Conservation (phyloP, 92 coral and sea anemone species). For the Palythoa grandiflora region DNA sequence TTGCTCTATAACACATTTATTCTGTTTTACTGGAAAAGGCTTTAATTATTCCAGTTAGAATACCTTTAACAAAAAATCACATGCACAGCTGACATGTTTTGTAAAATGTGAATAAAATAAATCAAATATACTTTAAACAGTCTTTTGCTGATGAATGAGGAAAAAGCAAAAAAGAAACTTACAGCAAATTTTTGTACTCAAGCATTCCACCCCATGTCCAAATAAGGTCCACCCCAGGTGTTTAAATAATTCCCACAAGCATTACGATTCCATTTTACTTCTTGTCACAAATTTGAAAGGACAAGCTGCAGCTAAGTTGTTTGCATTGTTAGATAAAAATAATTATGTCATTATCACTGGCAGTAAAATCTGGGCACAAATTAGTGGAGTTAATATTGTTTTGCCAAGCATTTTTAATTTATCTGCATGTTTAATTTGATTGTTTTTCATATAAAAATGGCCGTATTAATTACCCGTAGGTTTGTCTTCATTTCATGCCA, state of each 20-base stretch:
- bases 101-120: not conserved
- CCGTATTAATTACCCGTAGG: constrained; percentile 72
- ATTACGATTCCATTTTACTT: too few species aligned
- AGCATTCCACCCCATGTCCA: not conserved
- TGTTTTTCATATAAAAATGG: not conserved
- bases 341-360: not conserved
- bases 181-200: not conserved
- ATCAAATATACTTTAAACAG: not conserved
- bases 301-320: not conserved
- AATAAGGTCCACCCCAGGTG: too few species aligned
- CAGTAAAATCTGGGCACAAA: not conserved
- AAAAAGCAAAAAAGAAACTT: not conserved
- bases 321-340: not conserved
- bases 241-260: too few species aligned
- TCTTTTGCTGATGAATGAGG: not conserved
- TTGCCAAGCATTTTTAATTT: not conserved
- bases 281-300: not conserved
- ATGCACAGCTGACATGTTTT: not conserved
- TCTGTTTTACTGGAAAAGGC: not conserved
- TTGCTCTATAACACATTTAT: not conserved
- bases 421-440: not conserved
- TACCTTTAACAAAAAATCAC: not conserved
- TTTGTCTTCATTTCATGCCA: constrained; percentile 80
- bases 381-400: not conserved
- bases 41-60: not conserved